Conservation (phyloP, 2,797 vertebrate species). For the Mormyrops attenuatus region DNA sequence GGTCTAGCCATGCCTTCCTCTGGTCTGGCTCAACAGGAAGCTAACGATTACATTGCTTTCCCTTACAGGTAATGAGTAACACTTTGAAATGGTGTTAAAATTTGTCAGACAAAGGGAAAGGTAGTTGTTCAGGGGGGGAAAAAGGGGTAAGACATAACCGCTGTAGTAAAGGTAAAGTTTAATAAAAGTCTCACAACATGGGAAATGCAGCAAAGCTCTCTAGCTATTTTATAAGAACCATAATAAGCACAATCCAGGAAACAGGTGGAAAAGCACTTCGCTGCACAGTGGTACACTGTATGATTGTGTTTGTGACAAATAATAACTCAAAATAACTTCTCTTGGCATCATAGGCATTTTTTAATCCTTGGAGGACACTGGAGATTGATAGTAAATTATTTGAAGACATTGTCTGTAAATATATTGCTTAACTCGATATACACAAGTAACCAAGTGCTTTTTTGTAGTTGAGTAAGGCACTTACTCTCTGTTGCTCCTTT, state of each 20-base stretch:
- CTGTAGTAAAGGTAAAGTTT: neutral
- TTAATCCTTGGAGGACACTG: neutral
- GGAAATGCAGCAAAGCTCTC: neutral
- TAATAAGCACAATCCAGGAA: neutral
- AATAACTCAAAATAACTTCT: neutral
- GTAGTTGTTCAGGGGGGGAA: neutral
- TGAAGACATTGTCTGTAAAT: neutral
- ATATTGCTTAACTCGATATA: neutral
- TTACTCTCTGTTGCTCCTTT: too few relatives aligned
- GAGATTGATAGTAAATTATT: neutral
- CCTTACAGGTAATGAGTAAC: constrained; percentile 18
- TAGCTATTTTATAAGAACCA: neutral
- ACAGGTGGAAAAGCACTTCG: neutral
- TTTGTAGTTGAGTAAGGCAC: neutral
- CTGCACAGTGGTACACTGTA: neutral
- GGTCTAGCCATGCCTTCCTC: constrained; percentile 41
- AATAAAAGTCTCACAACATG: neutral
- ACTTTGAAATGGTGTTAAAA: neutral
- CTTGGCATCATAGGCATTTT: neutral
- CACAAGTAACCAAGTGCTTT: neutral
- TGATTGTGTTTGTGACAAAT: neutral
- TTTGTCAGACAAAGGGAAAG: neutral
- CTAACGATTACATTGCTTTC: constrained; percentile 34
- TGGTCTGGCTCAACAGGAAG: constrained; percentile 37
- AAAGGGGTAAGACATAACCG: neutral